phyloP scores from a whole-genome alignment of 2,888 invertebrate species.

The Slavum lentiscoides region DNA sequence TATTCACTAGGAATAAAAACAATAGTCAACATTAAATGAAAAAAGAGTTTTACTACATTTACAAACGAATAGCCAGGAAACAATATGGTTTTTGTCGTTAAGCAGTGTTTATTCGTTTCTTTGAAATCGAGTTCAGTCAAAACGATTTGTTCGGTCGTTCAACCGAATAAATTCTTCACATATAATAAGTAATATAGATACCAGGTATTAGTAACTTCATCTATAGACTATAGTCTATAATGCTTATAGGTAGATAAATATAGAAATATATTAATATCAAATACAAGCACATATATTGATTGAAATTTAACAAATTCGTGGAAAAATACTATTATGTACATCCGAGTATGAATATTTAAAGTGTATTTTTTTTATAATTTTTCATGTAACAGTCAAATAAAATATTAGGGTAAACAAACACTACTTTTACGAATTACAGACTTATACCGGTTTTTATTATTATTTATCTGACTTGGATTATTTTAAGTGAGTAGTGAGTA shows the following conservation, averaged over 20 bases:
- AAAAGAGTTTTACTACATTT: constrained; percentile 3
- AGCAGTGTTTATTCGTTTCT: background rate
- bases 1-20: constrained; percentile 15
- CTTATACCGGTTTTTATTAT: background rate
- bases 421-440: background rate
- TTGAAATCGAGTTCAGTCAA: constrained; percentile 5
- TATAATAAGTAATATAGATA: background rate
- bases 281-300: background rate
- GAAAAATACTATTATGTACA: too few species aligned
- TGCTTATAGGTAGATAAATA: background rate
- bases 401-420: background rate
- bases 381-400: background rate
- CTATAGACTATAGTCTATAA: too few species aligned
- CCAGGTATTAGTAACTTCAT: too few species aligned
- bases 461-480: background rate
- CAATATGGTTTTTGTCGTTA: background rate
- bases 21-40: constrained; percentile 14
- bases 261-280: background rate
- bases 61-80: background rate
- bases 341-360: background rate
- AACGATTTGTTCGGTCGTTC: constrained; percentile 1
- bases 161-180: background rate
- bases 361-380: background rate
- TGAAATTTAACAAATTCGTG: background rate
- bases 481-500: too few species aligned